Evolutionary conservation across 2,797 vertebrate genomes (phyloP).

Genomic region (Pelodytes ibericus): DNA sequence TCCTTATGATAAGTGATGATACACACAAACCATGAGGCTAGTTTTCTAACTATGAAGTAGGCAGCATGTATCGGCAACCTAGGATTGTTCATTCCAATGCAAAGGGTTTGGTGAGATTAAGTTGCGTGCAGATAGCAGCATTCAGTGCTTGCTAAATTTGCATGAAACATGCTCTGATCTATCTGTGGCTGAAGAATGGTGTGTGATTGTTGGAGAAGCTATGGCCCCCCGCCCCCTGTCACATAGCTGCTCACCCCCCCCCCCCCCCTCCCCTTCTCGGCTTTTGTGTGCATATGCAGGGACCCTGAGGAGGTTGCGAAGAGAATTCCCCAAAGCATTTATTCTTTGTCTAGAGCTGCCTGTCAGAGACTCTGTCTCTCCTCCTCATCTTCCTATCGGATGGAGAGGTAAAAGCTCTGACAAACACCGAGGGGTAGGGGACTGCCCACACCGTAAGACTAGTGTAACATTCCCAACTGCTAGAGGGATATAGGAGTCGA

Average conservation of each 20-base stretch:
- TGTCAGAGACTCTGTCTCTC: conserved; percentile 33
- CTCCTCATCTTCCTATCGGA: conserved; percentile 23
- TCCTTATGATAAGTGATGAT: no score
- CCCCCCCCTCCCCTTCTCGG: conserved; percentile 29
- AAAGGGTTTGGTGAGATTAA: conserved; percentile 1
- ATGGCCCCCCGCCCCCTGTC: conserved; percentile 39
- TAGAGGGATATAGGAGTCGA: conserved; percentile 18
- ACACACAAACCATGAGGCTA: no score
- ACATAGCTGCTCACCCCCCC: conserved; percentile 45
- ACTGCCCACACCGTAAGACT: neutral
- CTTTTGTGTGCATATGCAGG: conserved; percentile 47
- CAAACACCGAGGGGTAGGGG: conserved; percentile 16
- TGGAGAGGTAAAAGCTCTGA: conserved; percentile 13
- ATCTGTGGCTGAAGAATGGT: conserved; percentile 8
- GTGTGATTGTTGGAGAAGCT: conserved; percentile 25
- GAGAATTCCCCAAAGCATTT: conserved; percentile 72
- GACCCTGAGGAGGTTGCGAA: conserved; percentile 65
- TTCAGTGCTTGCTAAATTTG: conserved; percentile 30
- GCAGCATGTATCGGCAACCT: no score
- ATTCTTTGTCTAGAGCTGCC: conserved; percentile 50
- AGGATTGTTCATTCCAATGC: neutral
- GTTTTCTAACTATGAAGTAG: neutral
- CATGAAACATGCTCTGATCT: neutral
- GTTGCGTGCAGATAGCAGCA: conserved; percentile 19
- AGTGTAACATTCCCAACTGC: conserved; percentile 13